Conservation (phyloP, 1,140 invertebrate genomes). For the Bombus confusus region DNA sequence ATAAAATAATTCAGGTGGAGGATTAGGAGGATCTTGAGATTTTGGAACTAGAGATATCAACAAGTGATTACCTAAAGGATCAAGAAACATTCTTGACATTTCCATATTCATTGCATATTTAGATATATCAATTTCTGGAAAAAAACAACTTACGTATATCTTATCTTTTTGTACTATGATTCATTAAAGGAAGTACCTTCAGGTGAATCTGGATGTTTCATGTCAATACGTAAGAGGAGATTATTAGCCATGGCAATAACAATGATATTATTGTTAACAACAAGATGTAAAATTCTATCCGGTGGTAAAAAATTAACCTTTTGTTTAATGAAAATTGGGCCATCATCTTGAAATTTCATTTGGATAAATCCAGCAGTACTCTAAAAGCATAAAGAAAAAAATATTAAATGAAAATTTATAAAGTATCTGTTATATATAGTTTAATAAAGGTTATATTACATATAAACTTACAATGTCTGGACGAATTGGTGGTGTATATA, state of each 20-base stretch:
- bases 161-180: background rate
- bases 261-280: slow-evolving; percentile 91
- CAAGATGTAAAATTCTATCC: slow-evolving; percentile 90
- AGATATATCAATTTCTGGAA: slow-evolving; percentile 84
- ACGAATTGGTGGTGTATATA: slow-evolving; percentile 75
- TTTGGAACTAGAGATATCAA: slow-evolving; percentile 88
- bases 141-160: background rate
- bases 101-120: slow-evolving; percentile 86
- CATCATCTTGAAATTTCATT: slow-evolving; percentile 87
- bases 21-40: slow-evolving; percentile 80
- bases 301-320: slow-evolving; percentile 91
- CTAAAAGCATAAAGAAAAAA: slow-evolving; percentile 61
- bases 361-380: slow-evolving; percentile 87
- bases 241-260: slow-evolving; percentile 93
- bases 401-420: background rate
- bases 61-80: slow-evolving; percentile 93
- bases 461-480: slow-evolving; percentile 79
- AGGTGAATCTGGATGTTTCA: slow-evolving; percentile 89
- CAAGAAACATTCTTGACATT: slow-evolving; percentile 90
- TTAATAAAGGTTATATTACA: slow-evolving; percentile 24
- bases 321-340: slow-evolving; percentile 90
- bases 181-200: slow-evolving; percentile 85
- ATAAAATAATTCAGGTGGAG: slow-evolving; percentile 90
- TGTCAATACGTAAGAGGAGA: slow-evolving; percentile 90
- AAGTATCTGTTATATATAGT: background rate